These are phyloP conservation scores for Botrylloides violaceus DNA, from an alignment of 23 tunicate species.

Conservation along the genomic window DNA sequence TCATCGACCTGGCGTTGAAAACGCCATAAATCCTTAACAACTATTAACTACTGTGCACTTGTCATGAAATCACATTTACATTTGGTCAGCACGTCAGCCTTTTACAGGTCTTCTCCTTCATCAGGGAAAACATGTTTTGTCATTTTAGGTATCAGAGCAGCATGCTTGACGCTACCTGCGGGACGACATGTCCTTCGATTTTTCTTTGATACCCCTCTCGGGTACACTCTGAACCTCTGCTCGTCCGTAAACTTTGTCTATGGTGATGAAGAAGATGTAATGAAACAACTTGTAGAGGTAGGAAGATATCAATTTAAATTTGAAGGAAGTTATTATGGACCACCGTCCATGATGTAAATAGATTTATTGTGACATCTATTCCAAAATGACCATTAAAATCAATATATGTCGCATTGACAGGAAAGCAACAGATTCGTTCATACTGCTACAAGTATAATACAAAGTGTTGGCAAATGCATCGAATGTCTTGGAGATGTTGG, in stretches of 20 bases:
- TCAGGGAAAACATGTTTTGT: no score
- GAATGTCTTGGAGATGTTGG: slow-evolving; percentile 40
- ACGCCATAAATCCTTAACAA: no score
- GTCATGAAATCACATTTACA: no score
- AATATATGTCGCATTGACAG: slow-evolving; percentile 21
- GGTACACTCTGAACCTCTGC: slow-evolving; percentile 52
- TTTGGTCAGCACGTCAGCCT: no score
- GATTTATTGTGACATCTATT: no score
- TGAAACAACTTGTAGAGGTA: slow-evolving; percentile 67
- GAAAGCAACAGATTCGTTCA: slow-evolving; percentile 66
- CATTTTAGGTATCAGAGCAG: slow-evolving; percentile 52
- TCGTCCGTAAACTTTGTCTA: slow-evolving; percentile 67
- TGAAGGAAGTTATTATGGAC: no score
- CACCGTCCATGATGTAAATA: no score
- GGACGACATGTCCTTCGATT: slow-evolving; percentile 81
- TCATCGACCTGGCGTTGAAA: no score
- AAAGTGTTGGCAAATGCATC: slow-evolving; percentile 41
- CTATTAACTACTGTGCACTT: no score
- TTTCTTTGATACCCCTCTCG: slow-evolving; percentile 58
- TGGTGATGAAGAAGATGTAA: slow-evolving; percentile 83
- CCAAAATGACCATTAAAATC: no score
- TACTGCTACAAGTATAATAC: slow-evolving; percentile 38
- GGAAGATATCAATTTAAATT: no score
- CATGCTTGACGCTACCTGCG: slow-evolving; percentile 66
- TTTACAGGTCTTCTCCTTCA: no score